A percentile compares a stretch with the other conserved stretches of the same genome.
phyloP scores from a whole-genome alignment of 2,888 invertebrate species.

The Apodemia hepburni region DNA sequence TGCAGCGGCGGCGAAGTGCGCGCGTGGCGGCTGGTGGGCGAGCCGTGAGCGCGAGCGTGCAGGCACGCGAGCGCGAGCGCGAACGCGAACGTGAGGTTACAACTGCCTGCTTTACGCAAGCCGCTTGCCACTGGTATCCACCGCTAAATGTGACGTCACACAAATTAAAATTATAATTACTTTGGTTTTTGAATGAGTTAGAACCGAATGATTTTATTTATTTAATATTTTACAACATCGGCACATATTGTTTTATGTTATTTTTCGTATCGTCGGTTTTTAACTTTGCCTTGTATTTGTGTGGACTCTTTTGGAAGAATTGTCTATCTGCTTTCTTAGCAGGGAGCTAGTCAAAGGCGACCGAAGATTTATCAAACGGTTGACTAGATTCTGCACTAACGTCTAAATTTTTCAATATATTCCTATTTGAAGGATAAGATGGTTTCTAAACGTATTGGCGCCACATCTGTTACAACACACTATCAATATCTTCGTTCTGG shows the following conservation, averaged over 20 bases:
- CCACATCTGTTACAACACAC: no score
- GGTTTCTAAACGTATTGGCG: no score
- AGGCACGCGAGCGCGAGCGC: not conserved
- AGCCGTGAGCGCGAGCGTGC: constrained; percentile 49
- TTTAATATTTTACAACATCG: not conserved
- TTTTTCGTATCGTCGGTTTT: not conserved
- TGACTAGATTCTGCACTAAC: no score
- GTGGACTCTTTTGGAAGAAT: no score
- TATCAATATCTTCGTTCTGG: no score
- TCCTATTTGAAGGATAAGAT: no score
- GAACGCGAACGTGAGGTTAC: constrained; percentile 16
- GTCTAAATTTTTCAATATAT: no score
- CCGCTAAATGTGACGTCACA: constrained; percentile 8
- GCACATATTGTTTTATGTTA: not conserved
- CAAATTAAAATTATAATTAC: not conserved
- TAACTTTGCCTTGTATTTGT: not conserved
- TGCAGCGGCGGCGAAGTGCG: constrained; percentile 87
- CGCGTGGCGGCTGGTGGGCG: constrained; percentile 79
- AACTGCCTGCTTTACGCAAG: constrained; percentile 14
- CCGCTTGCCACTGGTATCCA: constrained; percentile 5
- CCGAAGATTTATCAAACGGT: no score
- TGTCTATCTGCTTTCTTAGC: no score
- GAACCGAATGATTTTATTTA: not conserved
- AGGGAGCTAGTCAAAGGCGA: no score
- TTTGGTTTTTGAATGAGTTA: not conserved